A percentile compares a stretch with the other conserved stretches of the same genome.
Conservation (phyloP, 2,797 vertebrate genomes). For the Sandelia bainsii region DNA sequence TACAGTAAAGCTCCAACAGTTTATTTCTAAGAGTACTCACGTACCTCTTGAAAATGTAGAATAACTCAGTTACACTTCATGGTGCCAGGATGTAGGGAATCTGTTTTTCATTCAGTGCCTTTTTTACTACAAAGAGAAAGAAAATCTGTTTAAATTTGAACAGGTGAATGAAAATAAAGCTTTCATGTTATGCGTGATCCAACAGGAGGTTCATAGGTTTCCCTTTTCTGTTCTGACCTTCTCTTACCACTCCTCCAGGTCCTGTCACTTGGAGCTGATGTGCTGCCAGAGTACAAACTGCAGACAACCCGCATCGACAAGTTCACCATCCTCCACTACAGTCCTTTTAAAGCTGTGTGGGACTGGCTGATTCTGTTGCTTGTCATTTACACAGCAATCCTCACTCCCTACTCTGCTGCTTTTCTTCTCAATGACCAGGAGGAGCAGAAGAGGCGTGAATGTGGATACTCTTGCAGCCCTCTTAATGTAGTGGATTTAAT, state of each 20-base stretch:
- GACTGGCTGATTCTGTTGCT: slow-evolving; percentile 98
- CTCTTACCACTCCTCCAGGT: slow-evolving; percentile 84
- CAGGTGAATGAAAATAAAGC: not conserved
- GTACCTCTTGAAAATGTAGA: slow-evolving; percentile 32
- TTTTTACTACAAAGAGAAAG: not conserved
- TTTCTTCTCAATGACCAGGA: slow-evolving; percentile 96
- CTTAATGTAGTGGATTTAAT: slow-evolving; percentile 98
- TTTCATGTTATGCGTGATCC: slow-evolving; percentile 17
- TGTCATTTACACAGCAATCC: slow-evolving; percentile 98
- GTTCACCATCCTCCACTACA: slow-evolving; percentile 99
- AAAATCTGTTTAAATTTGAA: not conserved
- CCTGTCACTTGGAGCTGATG: slow-evolving; percentile 96
- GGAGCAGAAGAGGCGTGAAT: slow-evolving; percentile 93
- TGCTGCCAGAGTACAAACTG: slow-evolving; percentile 98
- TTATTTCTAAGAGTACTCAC: slow-evolving; percentile 19
- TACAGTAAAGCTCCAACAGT: not conserved
- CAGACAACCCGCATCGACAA: slow-evolving; percentile 97
- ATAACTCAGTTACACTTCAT: slow-evolving; percentile 52
- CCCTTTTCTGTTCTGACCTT: slow-evolving; percentile 7
- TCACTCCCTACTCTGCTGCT: slow-evolving; percentile 98
- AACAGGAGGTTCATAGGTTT: not conserved
- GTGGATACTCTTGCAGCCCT: slow-evolving; percentile 97
- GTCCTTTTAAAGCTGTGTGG: slow-evolving; percentile 99
- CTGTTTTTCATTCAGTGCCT: slow-evolving; percentile 23
- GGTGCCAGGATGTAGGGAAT: slow-evolving; percentile 37